Percentiles rank a stretch among this genome's conserved stretches.
phyloP scores from a whole-genome alignment of 2,888 invertebrate genomes.

The Heliconius erato region DNA sequence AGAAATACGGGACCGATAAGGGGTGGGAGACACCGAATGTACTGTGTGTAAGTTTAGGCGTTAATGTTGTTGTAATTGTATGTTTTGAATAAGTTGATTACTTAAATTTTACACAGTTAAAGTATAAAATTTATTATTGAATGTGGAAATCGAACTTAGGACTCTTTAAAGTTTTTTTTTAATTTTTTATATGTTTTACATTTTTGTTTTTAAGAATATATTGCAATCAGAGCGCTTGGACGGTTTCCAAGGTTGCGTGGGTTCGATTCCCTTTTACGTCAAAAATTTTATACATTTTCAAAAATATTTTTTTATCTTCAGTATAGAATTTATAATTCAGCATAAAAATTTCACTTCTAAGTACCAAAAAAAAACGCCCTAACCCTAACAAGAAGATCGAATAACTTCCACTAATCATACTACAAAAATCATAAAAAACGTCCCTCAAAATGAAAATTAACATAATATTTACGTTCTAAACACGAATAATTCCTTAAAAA shows the following conservation, averaged over 20 bases:
- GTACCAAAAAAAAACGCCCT: not conserved
- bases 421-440: not conserved
- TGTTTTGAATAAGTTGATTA: not conserved
- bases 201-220: no score
- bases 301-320: no score
- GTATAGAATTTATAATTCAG: no score
- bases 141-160: not conserved
- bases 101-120: not conserved
- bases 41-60: constrained; percentile 13
- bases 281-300: not conserved
- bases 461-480: constrained; percentile 42
- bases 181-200: no score
- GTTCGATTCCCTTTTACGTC: no score
- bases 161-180: not conserved
- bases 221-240: no score
- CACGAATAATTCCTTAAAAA: constrained; percentile 46
- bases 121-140: no score
- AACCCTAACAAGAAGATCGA: not conserved
- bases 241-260: no score
- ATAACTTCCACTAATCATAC: not conserved
- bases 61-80: constrained; percentile 16
- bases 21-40: constrained; percentile 37
- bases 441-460: constrained; percentile 1
- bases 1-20: constrained; percentile 53
- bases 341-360: not conserved